Evolutionary conservation across 2,113 vertebrate species (phyloP).

Genomic region (Galemys pyrenaicus): DNA sequence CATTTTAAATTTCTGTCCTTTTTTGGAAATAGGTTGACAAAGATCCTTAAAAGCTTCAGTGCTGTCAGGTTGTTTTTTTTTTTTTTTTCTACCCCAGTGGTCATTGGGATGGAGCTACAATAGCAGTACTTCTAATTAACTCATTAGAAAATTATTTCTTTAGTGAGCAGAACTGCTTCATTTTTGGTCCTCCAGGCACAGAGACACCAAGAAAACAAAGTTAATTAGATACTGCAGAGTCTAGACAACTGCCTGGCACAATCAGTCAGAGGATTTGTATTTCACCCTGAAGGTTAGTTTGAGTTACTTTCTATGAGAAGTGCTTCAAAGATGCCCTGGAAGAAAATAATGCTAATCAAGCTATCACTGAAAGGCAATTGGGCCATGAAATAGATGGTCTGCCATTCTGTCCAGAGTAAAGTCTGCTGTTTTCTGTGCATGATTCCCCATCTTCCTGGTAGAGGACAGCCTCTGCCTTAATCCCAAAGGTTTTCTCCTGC

Average conservation of each 20-base stretch:
- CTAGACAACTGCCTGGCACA: slow-evolving; percentile 50
- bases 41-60: background rate
- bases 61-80: too few species aligned
- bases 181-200: slow-evolving; percentile 51
- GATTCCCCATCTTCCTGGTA: background rate
- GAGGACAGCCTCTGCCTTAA: background rate
- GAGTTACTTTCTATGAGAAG: slow-evolving; percentile 40
- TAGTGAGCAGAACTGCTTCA: slow-evolving; percentile 42
- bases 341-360: slow-evolving; percentile 57
- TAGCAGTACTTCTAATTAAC: slow-evolving; percentile 29
- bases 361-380: slow-evolving; percentile 44
- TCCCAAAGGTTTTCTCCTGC: background rate
- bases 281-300: slow-evolving; percentile 51
- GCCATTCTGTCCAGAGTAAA: background rate
- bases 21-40: background rate
- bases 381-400: slow-evolving; percentile 19
- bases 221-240: slow-evolving; percentile 66
- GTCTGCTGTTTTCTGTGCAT: background rate
- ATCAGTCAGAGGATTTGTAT: slow-evolving; percentile 39
- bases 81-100: slow-evolving; percentile 15
- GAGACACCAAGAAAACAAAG: slow-evolving; percentile 57
- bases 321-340: background rate
- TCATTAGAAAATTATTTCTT: slow-evolving; percentile 41
- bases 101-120: background rate
- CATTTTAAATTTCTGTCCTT: background rate